A percentile compares a stretch with the other conserved stretches of the same genome.
These are phyloP conservation scores for Phymanthus crucifer DNA, from an alignment of 92 coral and sea anemone genomes.

Conservation along the genomic window DNA sequence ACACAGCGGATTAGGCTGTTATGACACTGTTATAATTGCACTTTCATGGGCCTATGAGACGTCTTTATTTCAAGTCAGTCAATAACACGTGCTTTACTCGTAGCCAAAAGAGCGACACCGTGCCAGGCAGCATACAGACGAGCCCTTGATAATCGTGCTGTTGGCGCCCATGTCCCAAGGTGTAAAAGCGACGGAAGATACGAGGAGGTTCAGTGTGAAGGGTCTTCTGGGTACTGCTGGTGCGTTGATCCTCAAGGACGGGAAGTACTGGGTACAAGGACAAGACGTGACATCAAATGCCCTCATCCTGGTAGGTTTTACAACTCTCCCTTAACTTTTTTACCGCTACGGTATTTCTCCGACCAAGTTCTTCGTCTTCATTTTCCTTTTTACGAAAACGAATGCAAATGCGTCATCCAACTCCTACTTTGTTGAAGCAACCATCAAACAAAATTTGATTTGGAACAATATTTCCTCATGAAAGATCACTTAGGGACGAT, in stretches of 20 bases:
- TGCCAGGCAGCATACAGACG: slow-evolving; percentile 42
- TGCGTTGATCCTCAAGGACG: slow-evolving; percentile 55
- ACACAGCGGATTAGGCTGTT: too few species aligned
- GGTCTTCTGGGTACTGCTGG: slow-evolving; percentile 49
- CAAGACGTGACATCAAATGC: slow-evolving; percentile 19
- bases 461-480: too few species aligned
- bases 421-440: too few species aligned
- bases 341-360: too few species aligned
- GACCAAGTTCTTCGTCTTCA: too few species aligned
- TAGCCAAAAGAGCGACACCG: slow-evolving; percentile 26
- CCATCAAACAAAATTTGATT: too few species aligned
- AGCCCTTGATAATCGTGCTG: slow-evolving; percentile 26
- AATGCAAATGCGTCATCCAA: too few species aligned
- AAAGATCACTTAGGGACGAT: too few species aligned
- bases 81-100: background rate
- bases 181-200: slow-evolving; percentile 61
- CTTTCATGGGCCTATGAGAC: too few species aligned
- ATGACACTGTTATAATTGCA: too few species aligned
- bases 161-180: slow-evolving; percentile 50
- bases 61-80: background rate
- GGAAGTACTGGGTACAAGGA: slow-evolving; percentile 49
- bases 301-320: slow-evolving; percentile 36
- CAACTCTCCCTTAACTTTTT: background rate
- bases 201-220: slow-evolving; percentile 62
- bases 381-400: too few species aligned